These are phyloP conservation scores for Caenorhabditis sp. DNA, from an alignment of 2,888 invertebrate species.

Conservation along the genomic window DNA sequence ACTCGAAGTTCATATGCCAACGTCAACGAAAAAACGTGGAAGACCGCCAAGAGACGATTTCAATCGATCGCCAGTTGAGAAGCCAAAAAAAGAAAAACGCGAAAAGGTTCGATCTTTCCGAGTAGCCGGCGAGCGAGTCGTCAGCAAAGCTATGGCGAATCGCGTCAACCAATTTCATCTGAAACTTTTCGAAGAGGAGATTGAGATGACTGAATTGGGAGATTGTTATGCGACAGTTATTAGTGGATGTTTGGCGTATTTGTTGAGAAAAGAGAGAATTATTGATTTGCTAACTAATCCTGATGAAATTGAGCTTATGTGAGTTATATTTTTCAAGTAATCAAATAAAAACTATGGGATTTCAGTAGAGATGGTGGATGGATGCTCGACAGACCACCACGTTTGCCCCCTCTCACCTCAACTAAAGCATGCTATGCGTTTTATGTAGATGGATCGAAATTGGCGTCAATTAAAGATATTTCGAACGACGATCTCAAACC, in stretches of 20 bases:
- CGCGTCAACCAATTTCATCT: conserved; percentile 37
- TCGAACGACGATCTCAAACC: conserved; percentile 52
- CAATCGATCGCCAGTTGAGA: neutral
- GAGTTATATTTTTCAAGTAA: conserved; percentile 5
- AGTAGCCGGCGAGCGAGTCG: conserved; percentile 37
- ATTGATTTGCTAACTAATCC: conserved; percentile 46
- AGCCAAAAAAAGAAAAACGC: neutral
- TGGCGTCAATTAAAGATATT: conserved; percentile 34
- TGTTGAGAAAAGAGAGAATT: conserved; percentile 50
- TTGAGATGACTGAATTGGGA: conserved; percentile 46
- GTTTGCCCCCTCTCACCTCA: conserved; percentile 51
- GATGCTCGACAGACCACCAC: conserved; percentile 48
- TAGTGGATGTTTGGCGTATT: conserved; percentile 45
- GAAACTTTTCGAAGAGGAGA: conserved; percentile 53
- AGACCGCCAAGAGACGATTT: neutral
- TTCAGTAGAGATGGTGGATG: conserved; percentile 48
- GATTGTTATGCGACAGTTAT: conserved; percentile 53
- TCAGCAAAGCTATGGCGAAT: conserved; percentile 43
- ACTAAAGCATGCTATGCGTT: conserved; percentile 50
- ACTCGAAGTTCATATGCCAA: conserved; percentile 17
- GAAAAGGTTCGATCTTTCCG: conserved; percentile 7
- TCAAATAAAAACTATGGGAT: neutral
- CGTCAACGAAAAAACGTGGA: conserved; percentile 1
- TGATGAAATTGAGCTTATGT: conserved; percentile 38
- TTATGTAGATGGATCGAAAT: conserved; percentile 47